These are phyloP conservation scores for Probosciger aterrimus DNA, from an alignment of 2,113 vertebrate genomes.

Conservation along the genomic window DNA sequence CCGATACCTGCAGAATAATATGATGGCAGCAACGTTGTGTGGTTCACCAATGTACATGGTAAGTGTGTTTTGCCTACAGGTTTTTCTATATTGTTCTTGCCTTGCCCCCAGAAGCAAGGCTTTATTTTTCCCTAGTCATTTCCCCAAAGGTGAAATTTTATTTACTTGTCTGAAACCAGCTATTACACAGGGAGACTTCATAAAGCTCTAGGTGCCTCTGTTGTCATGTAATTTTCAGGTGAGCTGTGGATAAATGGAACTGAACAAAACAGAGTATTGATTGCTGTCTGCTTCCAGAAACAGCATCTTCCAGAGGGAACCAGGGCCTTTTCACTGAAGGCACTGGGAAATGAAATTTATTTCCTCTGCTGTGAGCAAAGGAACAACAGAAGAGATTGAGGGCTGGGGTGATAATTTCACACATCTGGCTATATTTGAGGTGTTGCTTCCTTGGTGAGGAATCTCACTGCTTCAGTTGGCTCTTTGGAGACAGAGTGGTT, in stretches of 20 bases:
- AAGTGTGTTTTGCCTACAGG: conserved; percentile 22
- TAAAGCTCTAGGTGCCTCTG: background rate
- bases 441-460: background rate
- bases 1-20: conserved; percentile 91
- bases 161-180: background rate
- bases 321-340: background rate
- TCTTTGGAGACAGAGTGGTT: background rate
- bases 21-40: conserved; percentile 93
- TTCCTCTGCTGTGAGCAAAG: background rate
- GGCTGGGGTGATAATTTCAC: background rate
- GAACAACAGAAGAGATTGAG: background rate
- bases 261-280: background rate
- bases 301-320: background rate
- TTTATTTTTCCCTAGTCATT: background rate
- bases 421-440: background rate
- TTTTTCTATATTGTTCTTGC: background rate
- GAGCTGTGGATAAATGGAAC: background rate
- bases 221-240: background rate
- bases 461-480: background rate
- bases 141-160: background rate
- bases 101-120: background rate
- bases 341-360: background rate
- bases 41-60: conserved; percentile 99
- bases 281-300: background rate
- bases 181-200: background rate